These are phyloP conservation scores for Microtus montanus DNA, from an alignment of 2,113 vertebrate genomes.

Conservation along the genomic window DNA sequence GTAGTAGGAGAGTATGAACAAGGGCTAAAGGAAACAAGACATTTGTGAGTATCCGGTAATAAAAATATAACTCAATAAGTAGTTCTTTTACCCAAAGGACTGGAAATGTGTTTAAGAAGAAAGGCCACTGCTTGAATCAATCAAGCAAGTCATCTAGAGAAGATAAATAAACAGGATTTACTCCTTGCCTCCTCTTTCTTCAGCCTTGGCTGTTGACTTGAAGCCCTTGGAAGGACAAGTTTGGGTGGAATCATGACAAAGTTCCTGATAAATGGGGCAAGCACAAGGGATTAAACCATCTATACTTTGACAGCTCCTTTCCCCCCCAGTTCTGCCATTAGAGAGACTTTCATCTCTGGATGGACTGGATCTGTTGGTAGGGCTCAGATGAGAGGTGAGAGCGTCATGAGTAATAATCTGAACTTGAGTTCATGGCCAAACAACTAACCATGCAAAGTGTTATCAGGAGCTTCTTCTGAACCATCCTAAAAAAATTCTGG, in stretches of 20 bases:
- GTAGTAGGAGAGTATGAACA: slow-evolving; percentile 64
- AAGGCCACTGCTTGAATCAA: background rate
- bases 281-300: background rate
- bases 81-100: background rate
- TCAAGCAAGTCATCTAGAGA: background rate
- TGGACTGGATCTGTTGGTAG: background rate
- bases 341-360: background rate
- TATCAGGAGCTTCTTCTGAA: background rate
- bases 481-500: background rate
- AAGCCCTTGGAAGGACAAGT: background rate
- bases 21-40: slow-evolving; percentile 43
- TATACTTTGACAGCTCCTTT: background rate
- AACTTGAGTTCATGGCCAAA: background rate
- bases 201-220: background rate
- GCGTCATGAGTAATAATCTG: background rate
- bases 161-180: background rate
- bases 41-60: background rate
- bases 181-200: background rate
- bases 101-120: background rate
- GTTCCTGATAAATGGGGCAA: background rate
- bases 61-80: background rate
- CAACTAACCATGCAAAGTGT: background rate
- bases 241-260: background rate
- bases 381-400: background rate
- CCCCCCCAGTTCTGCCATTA: background rate